Evolutionary conservation across 53 echinoderm and acorn worm species (phyloP).

Genomic region (Arbacia lixula): DNA sequence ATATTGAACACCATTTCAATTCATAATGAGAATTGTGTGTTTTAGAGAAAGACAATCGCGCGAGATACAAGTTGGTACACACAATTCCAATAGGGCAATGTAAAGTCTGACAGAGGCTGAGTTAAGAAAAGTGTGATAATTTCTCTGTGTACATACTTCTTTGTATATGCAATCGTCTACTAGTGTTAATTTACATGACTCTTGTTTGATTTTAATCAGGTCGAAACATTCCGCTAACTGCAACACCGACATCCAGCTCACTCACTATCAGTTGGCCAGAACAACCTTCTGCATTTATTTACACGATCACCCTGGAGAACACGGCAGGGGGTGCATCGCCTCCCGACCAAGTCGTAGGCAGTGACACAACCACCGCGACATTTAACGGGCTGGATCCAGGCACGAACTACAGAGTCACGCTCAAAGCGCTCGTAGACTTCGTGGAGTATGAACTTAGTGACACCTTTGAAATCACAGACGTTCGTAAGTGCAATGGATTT

Average conservation of each 20-base stretch:
- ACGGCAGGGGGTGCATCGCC: background rate
- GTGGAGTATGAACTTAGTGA: conserved; percentile 1
- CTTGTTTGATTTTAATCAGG: too few relatives aligned
- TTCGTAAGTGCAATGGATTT: background rate
- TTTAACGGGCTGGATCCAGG: background rate
- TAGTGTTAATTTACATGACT: too few relatives aligned
- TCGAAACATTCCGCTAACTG: conserved; percentile 10
- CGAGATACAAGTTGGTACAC: too few relatives aligned
- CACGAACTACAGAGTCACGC: background rate
- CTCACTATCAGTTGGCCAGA: conserved; percentile 1
- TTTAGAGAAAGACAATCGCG: too few relatives aligned
- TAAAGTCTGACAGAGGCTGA: too few relatives aligned
- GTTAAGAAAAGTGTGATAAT: too few relatives aligned
- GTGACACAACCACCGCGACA: background rate
- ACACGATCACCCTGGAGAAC: background rate
- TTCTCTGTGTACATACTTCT: too few relatives aligned
- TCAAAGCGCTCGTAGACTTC: background rate
- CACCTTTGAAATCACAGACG: background rate
- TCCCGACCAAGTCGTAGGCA: background rate
- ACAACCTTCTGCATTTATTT: background rate
- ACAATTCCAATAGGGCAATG: too few relatives aligned
- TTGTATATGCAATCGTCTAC: too few relatives aligned
- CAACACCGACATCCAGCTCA: conserved; percentile 1
- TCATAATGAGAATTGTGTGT: too few relatives aligned
- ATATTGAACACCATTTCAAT: too few relatives aligned